Base-by-base conservation (phyloP, 2,113 vertebrate genomes). In the Pollimyrus isidori region DNA sequence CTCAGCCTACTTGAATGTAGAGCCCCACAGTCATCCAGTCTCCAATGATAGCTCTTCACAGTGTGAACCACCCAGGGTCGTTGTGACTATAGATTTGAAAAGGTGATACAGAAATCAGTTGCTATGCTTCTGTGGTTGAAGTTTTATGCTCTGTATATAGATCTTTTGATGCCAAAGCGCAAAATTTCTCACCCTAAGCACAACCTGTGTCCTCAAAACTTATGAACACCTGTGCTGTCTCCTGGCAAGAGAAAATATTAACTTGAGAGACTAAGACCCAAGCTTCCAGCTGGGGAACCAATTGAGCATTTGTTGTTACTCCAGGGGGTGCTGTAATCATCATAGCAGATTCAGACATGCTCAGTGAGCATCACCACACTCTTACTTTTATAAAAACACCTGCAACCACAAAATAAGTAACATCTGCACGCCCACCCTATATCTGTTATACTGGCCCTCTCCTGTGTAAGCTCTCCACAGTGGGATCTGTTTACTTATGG, bases 251-350 rank as follows among this genome's bases (percentile, higher is more conserved):
- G 83, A 15, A 5, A 86, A 15, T n/a, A 49, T 85, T 86, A 86
- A 49, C 83, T 48, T 49, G 83, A 86, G 3, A 85, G 42, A 19
- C 73, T 35, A 49, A 85, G 21, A 85, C 46, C 82, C 82, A 86
- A 50, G 83, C 23, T 50, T 86, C 83, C 83, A 49, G 23, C 83
- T 86, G 73, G 73, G 73, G 73, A 80, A 80, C 35, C 35, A 80
- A 80, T 42, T 80, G 83, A 86, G 45, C 83, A 86, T 26, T 48
- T 49, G 83, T 86, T 86, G 73, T 86, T 49, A 86, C 45, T 48
- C 45, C 83, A 4, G 23, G 45, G 83, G 83, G 45, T 86, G 45
- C 45, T 86, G 45, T 86, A 86, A 86, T 86, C 83, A 86, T 26
- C n/a, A 86, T n/a, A 26, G 83, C 45, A 48, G 3, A 86, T 86